Base-by-base conservation (phyloP, 1,140 invertebrate genomes). In the Drosophila punjabiensis region DNA sequence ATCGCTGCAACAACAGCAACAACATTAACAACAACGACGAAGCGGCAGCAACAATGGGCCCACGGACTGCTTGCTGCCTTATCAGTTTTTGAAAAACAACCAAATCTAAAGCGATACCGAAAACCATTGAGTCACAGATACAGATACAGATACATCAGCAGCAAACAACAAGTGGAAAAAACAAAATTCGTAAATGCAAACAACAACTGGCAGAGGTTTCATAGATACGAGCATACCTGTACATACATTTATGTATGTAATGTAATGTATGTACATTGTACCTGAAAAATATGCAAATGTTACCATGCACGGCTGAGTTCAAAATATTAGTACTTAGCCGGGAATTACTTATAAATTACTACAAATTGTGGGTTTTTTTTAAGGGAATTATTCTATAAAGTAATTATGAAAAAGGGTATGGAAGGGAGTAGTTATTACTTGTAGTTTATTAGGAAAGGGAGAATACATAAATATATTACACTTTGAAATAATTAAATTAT, bases 141-240 rank as follows among this genome's bases (percentile, higher is more conserved):
- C 39, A 70, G 50, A 18, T 37, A 62, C 60, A 58, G 58, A 70
- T 43, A 68, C 39, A 56, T 20, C 24, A 32, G 39, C 37, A 43
- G n/a, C 41, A 81, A 83, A 81, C 69, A 78, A 77, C 75, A 79
- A 86, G 79, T 86, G 85, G 69, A 80, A 88, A 76, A 81, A 87
- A 88, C 76, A 80, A 65, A 83, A 82, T 81, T 81, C 65, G 66
- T 80, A 78, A 62, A 62, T 59, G 71, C 75, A 79, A 67, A 43
- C 53, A 56, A 53, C 50, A 53, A 37, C 55, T 55, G 67, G 47
- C 48, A 37, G 71, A 28, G 35, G 41, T 24, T 39, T 45, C 66
- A 50, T 28, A 74, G 30, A 71, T 71, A 30, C 47, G 28, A 65
- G 3, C 52, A 71, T 39, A 70, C 37, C 53, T 35, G 24, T 28